Conservation (phyloP, 2,888 invertebrate species). For the Epinotia bilunana region DNA sequence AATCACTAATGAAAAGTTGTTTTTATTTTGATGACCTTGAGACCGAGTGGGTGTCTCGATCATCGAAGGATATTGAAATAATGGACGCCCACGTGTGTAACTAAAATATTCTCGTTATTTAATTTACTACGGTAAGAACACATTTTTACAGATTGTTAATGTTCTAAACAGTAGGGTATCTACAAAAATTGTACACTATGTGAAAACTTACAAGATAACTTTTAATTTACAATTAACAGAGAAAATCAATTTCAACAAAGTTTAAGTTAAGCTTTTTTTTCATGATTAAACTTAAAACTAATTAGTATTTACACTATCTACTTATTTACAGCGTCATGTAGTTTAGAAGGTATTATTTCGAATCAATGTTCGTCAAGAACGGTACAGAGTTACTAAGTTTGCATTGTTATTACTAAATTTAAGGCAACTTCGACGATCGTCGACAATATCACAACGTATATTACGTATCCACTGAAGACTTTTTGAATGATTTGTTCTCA, state of each 20-base stretch:
- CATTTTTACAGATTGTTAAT: slow-evolving; percentile 85
- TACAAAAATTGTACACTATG: slow-evolving; percentile 85
- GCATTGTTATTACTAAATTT: slow-evolving; percentile 60
- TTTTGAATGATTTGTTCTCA: slow-evolving; percentile 69
- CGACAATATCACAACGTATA: slow-evolving; percentile 67
- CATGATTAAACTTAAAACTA: slow-evolving; percentile 68
- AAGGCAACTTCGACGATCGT: slow-evolving; percentile 64
- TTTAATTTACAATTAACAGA: slow-evolving; percentile 82
- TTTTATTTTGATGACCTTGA: neutral
- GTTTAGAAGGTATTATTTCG: slow-evolving; percentile 66
- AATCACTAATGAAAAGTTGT: too few species aligned
- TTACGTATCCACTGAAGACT: slow-evolving; percentile 52
- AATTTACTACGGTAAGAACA: slow-evolving; percentile 85
- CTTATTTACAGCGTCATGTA: slow-evolving; percentile 74
- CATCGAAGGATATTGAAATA: slow-evolving; percentile 56
- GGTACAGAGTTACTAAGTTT: slow-evolving; percentile 53
- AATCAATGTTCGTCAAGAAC: slow-evolving; percentile 51
- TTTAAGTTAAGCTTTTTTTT: slow-evolving; percentile 78
- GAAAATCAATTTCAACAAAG: slow-evolving; percentile 80
- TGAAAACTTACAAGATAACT: slow-evolving; percentile 78
- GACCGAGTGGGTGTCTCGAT: neutral
- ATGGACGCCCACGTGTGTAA: slow-evolving; percentile 76
- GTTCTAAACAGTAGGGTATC: slow-evolving; percentile 77
- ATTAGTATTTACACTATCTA: slow-evolving; percentile 74
- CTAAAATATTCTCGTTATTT: slow-evolving; percentile 85